Base-by-base conservation (phyloP, 2,888 invertebrate species). In the Bimastos eiseni region DNA sequence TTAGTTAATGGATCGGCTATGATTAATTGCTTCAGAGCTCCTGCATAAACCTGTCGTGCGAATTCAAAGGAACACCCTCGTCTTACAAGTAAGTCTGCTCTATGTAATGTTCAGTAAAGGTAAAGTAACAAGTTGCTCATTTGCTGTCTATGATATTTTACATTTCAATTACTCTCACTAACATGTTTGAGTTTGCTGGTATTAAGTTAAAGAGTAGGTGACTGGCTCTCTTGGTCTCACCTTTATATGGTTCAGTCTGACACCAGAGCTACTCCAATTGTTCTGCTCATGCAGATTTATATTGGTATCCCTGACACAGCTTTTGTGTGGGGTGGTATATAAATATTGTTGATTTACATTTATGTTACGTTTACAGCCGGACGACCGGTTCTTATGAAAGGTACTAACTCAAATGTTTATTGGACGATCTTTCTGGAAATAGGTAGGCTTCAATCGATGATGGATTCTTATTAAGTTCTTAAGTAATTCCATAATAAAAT, bases 1-100 rank as follows among this genome's bases (percentile, higher is more conserved):
- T 70, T 70, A n/a, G n/a, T 93, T 91, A 86, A 36, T 86, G 86
- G 6, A 37, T n/a, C 17, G 34, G 5, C 24, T 34, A n/a, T 17
- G 21, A 41, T 30, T 44, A 0, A 83, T 90, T 91, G 84, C 93
- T 93, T 89, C 92, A 95, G 98, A 98, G 95, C 95, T 98, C 92
- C 95, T 98, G 92, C 98, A 98, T 95, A 98, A 98, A 94, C 98
- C 98, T 17, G 98, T 98, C 90, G 98, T 98, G 1, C 96, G 98
- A 92, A 97, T 98, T 90, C 98, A 98, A 95, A 98, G 98, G 94
- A 98, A 98, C 95, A 98, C 98, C 21, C 96, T 98, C 91, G 98
- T 98, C 88, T 96, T 98, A 93, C 97, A 97, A 94, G 97, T 97
- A 94, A 96, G 96, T 83, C n/a, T 38, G 37, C 33, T 86, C 34